Evolutionary conservation across 2,797 vertebrate species (phyloP).

Genomic region (Basileuterus tristriatus): DNA sequence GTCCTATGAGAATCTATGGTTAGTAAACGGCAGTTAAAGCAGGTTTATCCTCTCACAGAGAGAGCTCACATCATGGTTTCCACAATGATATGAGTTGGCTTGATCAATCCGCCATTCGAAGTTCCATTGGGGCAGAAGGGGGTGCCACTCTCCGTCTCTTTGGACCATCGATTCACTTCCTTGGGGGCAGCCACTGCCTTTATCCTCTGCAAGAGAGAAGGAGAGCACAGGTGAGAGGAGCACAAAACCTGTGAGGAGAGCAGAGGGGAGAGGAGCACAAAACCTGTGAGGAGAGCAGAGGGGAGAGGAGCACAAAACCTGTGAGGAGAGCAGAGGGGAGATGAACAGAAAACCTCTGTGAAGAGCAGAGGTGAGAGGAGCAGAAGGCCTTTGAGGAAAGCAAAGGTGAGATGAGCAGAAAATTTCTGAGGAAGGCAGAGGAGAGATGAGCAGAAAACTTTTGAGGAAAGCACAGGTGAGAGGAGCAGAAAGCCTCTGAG

Average conservation of each 20-base stretch:
- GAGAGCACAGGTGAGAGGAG: background rate
- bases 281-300: background rate
- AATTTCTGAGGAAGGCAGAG: background rate
- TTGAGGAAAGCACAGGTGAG: background rate
- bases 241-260: background rate
- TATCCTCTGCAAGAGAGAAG: conserved; percentile 83
- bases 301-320: background rate
- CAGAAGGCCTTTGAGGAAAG: background rate
- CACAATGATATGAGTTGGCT: conserved; percentile 94
- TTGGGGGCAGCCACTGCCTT: conserved; percentile 91
- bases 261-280: background rate
- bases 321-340: background rate
- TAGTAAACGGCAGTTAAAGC: conserved; percentile 90
- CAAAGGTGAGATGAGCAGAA: background rate
- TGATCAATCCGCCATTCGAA: conserved; percentile 84
- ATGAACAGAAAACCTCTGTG: background rate
- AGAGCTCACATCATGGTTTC: conserved; percentile 99
- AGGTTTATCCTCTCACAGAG: conserved; percentile 80
- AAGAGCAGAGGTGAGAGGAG: background rate
- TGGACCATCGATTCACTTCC: conserved; percentile 88
- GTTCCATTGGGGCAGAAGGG: conserved; percentile 84
- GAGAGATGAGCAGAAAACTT: background rate
- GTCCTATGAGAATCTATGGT: conserved; percentile 92
- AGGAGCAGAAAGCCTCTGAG: background rate
- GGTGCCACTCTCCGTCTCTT: conserved; percentile 85